Evolutionary conservation across 35 echinoderm and acorn worm species (phyloP).

Genomic region (Amphiura filiformis): DNA sequence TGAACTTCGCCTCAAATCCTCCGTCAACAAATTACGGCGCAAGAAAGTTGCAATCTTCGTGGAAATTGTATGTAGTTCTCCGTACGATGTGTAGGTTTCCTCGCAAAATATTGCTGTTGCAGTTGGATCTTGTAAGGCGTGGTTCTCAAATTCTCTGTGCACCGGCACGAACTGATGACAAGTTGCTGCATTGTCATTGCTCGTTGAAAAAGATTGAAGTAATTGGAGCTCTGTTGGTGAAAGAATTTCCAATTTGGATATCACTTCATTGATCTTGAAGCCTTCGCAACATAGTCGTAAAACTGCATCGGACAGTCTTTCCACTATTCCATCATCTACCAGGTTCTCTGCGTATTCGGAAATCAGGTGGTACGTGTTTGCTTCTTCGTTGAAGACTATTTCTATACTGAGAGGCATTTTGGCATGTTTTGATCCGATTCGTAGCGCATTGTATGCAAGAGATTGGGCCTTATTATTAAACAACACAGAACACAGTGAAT

Average conservation of each 20-base stretch:
- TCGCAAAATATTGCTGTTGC: not conserved
- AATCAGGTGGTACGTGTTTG: not conserved
- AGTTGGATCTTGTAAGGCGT: not conserved
- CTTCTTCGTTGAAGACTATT: not conserved
- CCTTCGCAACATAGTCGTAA: not conserved
- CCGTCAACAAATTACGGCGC: not conserved
- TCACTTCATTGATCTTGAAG: not conserved
- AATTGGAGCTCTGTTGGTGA: not conserved
- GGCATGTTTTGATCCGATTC: constrained; percentile 10
- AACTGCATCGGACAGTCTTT: not conserved
- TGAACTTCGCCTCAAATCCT: not conserved
- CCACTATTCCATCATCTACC: not conserved
- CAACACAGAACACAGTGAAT: not conserved
- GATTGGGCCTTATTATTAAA: not conserved
- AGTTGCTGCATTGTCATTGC: not conserved
- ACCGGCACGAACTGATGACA: not conserved
- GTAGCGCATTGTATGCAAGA: not conserved
- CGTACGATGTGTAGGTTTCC: not conserved
- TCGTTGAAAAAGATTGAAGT: not conserved
- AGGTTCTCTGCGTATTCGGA: not conserved
- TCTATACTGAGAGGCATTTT: constrained; percentile 6
- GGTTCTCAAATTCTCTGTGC: constrained; percentile 11
- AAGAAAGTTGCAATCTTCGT: not conserved
- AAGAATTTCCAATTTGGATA: not conserved
- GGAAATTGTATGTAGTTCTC: not conserved